Percentiles rank a stretch among this genome's conserved stretches.
These are phyloP conservation scores for Tipula helvola DNA, from an alignment of 2,888 invertebrate species.

Conservation along the genomic window DNA sequence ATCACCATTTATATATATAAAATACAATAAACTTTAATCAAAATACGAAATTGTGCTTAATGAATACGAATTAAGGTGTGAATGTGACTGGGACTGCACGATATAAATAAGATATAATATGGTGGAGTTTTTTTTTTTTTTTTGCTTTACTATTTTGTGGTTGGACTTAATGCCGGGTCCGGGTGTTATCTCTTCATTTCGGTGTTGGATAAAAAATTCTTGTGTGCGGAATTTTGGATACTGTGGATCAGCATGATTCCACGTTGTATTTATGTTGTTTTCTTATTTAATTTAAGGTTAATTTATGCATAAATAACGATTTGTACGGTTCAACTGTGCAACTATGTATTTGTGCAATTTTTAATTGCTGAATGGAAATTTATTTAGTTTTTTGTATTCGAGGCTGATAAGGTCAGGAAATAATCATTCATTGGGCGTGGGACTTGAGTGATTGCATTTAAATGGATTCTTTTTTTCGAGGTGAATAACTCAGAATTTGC, in stretches of 20 bases:
- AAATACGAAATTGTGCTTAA: background rate
- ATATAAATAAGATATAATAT: background rate
- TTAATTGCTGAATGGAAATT: background rate
- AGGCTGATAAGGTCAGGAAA: background rate
- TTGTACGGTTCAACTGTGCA: background rate
- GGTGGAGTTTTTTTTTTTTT: background rate
- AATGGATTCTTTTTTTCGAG: background rate
- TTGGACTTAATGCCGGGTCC: background rate
- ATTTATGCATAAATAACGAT: background rate
- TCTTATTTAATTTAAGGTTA: background rate
- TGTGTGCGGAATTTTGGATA: background rate
- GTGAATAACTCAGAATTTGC: no score
- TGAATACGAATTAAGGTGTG: background rate
- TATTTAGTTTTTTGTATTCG: background rate
- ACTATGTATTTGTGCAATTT: background rate
- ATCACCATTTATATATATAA: background rate
- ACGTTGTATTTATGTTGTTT: background rate
- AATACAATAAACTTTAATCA: background rate
- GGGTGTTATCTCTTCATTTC: background rate
- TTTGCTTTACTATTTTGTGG: background rate
- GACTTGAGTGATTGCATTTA: background rate
- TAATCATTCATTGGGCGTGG: slow-evolving; percentile 13
- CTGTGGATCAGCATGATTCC: background rate
- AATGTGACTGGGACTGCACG: background rate
- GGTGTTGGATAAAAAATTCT: background rate